These are phyloP conservation scores for Cephus cinctus DNA, from an alignment of 1,140 invertebrate genomes.

Conservation along the genomic window DNA sequence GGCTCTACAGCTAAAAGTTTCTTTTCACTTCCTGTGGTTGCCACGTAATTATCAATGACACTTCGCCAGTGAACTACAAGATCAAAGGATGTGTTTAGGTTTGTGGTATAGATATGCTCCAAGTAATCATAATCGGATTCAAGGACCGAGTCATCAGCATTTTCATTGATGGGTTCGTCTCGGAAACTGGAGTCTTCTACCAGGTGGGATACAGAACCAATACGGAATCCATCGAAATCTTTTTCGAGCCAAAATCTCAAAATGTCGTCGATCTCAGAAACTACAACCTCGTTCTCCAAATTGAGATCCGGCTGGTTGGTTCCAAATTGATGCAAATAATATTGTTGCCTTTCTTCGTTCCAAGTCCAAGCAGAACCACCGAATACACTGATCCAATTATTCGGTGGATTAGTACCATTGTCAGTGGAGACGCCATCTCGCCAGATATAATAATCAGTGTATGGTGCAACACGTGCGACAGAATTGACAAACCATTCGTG, in stretches of 20 bases:
- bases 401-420: slow-evolving; percentile 24
- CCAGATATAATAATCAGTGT: slow-evolving; percentile 71
- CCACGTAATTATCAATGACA: slow-evolving; percentile 23
- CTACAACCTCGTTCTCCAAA: slow-evolving; percentile 60
- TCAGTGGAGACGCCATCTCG: slow-evolving; percentile 57
- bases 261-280: slow-evolving; percentile 63
- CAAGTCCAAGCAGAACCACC: slow-evolving; percentile 63
- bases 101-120: slow-evolving; percentile 36
- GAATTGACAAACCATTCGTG: slow-evolving; percentile 72
- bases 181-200: slow-evolving; percentile 48
- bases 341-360: slow-evolving; percentile 60
- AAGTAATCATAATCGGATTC: slow-evolving; percentile 43
- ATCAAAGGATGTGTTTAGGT: slow-evolving; percentile 43
- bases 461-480: slow-evolving; percentile 57
- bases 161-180: slow-evolving; percentile 37
- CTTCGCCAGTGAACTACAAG: slow-evolving; percentile 39
- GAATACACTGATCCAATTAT: slow-evolving; percentile 24
- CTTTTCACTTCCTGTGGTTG: not conserved
- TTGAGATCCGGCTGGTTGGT: slow-evolving; percentile 71
- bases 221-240: slow-evolving; percentile 72
- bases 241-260: slow-evolving; percentile 70
- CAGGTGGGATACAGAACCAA: slow-evolving; percentile 64
- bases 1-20: too few species aligned
- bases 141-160: slow-evolving; percentile 14
- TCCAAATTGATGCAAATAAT: slow-evolving; percentile 73